These are phyloP conservation scores for Palythoa heliodiscus DNA, from an alignment of 92 coral and sea anemone species.

Conservation along the genomic window DNA sequence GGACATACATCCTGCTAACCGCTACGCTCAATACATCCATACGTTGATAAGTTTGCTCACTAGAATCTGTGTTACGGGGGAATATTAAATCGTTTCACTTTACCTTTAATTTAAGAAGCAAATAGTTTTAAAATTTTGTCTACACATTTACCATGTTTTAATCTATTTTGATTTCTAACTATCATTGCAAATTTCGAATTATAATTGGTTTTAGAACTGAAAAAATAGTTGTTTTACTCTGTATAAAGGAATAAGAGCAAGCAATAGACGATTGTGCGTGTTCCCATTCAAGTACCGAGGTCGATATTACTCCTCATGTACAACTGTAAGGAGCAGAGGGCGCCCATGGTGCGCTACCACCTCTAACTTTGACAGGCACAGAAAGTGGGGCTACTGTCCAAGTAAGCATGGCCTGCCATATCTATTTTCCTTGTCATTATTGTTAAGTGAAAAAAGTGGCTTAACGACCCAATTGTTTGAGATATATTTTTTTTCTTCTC, in stretches of 20 bases:
- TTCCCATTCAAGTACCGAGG: background rate
- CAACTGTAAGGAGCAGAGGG: background rate
- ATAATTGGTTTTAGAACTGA: background rate
- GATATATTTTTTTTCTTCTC: too few relatives aligned
- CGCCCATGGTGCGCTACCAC: constrained; percentile 26
- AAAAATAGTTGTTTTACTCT: too few relatives aligned
- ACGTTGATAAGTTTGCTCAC: too few relatives aligned
- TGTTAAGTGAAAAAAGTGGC: too few relatives aligned
- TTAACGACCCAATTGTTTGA: background rate
- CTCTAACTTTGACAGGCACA: background rate
- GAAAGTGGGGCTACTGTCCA: constrained; percentile 14
- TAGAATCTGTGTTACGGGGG: too few relatives aligned
- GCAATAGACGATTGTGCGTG: constrained; percentile 10
- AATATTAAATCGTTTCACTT: too few relatives aligned
- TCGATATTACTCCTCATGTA: background rate
- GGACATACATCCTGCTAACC: too few relatives aligned
- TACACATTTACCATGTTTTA: background rate
- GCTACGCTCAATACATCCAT: too few relatives aligned
- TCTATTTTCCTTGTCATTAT: too few relatives aligned
- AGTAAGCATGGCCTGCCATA: background rate
- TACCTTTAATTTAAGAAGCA: too few relatives aligned
- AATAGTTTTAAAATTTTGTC: too few relatives aligned
- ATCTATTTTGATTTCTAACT: background rate
- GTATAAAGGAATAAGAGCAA: background rate
- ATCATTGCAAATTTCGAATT: background rate